Evolutionary conservation across 30 jellyfish, hydroid and myxozoan species (phyloP).

Genomic region (Nemopilema nomurai): DNA sequence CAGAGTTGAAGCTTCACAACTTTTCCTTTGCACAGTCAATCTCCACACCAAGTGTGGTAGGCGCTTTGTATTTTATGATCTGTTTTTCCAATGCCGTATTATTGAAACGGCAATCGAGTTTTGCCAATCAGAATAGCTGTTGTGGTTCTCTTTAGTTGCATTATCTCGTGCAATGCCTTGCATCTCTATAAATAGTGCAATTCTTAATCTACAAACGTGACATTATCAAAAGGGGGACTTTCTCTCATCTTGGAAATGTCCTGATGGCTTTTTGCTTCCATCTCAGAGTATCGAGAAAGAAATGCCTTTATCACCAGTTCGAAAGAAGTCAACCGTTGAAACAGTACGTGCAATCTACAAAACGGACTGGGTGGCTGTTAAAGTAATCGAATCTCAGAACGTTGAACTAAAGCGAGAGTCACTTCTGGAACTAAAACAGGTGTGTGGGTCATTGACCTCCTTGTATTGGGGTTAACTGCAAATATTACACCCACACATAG

Average conservation of each 20-base stretch:
- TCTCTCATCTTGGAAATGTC: too few species aligned
- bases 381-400: constrained; percentile 42
- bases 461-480: too few species aligned
- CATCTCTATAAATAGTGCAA: too few species aligned
- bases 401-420: constrained; percentile 75
- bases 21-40: constrained; percentile 59
- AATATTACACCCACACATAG: too few species aligned
- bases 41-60: constrained; percentile 81
- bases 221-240: too few species aligned
- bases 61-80: not conserved
- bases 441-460: not conserved
- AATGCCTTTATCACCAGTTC: constrained; percentile 22
- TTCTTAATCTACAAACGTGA: too few species aligned
- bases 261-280: not conserved
- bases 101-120: not conserved
- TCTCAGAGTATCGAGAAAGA: constrained; percentile 21
- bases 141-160: too few species aligned
- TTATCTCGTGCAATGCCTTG: too few species aligned
- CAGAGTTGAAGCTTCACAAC: constrained; percentile 67
- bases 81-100: not conserved
- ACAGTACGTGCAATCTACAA: constrained; percentile 73
- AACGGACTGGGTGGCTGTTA: constrained; percentile 83
- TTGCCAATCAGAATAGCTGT: not conserved
- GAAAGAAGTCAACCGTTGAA: constrained; percentile 40
- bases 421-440: constrained; percentile 88